phyloP scores from a whole-genome alignment of 2,797 vertebrate genomes.

The Paramormyrops hopkinsi region DNA sequence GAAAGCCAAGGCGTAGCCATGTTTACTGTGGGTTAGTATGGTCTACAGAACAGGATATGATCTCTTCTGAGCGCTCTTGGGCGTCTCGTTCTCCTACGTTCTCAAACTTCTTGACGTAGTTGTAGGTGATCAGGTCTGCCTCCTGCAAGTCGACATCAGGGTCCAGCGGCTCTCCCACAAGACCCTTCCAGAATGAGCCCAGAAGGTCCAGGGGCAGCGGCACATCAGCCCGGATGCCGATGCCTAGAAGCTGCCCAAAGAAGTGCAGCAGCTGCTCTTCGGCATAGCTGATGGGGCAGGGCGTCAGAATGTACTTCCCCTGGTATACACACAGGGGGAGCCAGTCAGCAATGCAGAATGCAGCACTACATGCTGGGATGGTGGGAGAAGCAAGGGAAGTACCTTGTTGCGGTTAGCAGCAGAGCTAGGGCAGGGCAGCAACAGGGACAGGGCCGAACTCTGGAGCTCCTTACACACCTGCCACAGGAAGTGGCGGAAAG shows the following conservation, averaged over 20 bases:
- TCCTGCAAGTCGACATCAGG: slow-evolving; percentile 85
- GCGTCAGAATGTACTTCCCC: slow-evolving; percentile 91
- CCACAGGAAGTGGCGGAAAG: slow-evolving; percentile 98
- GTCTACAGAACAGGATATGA: not conserved
- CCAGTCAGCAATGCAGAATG: not conserved
- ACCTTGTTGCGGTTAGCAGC: slow-evolving; percentile 97
- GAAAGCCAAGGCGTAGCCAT: not conserved
- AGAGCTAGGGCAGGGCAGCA: slow-evolving; percentile 87
- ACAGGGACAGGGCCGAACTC: slow-evolving; percentile 85
- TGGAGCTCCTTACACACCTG: slow-evolving; percentile 97
- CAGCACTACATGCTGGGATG: not conserved
- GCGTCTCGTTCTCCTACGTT: slow-evolving; percentile 59
- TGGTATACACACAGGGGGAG: slow-evolving; percentile 40
- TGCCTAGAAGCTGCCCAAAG: slow-evolving; percentile 90
- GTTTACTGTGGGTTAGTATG: not conserved
- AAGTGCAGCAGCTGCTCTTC: slow-evolving; percentile 95
- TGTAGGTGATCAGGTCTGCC: slow-evolving; percentile 88
- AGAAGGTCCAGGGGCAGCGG: slow-evolving; percentile 91
- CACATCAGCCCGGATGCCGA: slow-evolving; percentile 88
- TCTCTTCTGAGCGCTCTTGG: not conserved
- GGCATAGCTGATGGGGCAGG: slow-evolving; percentile 84
- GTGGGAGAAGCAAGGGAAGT: not conserved
- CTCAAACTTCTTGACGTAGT: slow-evolving; percentile 90
- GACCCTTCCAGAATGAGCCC: slow-evolving; percentile 91
- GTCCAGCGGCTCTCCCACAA: slow-evolving; percentile 81